Evolutionary conservation across 1,140 invertebrate genomes (phyloP).

Genomic region (Magallana ariakensis): DNA sequence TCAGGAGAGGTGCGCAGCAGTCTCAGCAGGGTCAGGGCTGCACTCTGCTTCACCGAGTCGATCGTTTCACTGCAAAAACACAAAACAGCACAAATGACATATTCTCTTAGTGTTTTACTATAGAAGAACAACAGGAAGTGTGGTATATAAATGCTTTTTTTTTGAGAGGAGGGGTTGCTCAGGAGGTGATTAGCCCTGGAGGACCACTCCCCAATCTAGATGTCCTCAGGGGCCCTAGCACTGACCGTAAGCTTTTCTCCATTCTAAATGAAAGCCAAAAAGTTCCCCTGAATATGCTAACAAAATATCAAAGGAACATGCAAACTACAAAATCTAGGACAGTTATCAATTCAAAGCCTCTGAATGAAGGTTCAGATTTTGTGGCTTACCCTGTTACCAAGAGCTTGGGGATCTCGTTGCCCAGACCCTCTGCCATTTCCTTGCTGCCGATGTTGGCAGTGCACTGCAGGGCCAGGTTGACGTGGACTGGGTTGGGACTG

Average conservation of each 20-base stretch:
- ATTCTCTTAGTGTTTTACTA: no score
- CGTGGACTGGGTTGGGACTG: slow-evolving; percentile 98
- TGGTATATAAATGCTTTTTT: no score
- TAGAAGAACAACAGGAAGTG: no score
- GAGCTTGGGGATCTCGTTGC: slow-evolving; percentile 98
- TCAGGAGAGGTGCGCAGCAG: slow-evolving; percentile 94
- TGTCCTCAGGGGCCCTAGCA: slow-evolving; percentile 89
- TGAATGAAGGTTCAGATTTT: no score
- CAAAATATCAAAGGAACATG: neutral
- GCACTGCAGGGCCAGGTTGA: slow-evolving; percentile 99
- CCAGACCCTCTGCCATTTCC: slow-evolving; percentile 99
- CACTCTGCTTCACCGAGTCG: slow-evolving; percentile 99
- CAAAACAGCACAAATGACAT: no score
- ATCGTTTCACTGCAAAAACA: slow-evolving; percentile 92
- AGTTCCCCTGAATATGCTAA: no score
- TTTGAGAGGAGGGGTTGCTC: slow-evolving; percentile 87
- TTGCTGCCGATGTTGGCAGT: slow-evolving; percentile 99
- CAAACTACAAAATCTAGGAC: neutral
- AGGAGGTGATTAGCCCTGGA: slow-evolving; percentile 98
- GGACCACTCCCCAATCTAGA: slow-evolving; percentile 98
- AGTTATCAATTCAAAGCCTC: no score
- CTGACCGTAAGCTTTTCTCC: no score
- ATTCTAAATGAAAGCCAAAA: no score
- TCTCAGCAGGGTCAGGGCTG: slow-evolving; percentile 96
- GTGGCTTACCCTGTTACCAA: slow-evolving; percentile 93